phyloP scores from a whole-genome alignment of 2,888 invertebrate species.

The Drosophila diplacantha region DNA sequence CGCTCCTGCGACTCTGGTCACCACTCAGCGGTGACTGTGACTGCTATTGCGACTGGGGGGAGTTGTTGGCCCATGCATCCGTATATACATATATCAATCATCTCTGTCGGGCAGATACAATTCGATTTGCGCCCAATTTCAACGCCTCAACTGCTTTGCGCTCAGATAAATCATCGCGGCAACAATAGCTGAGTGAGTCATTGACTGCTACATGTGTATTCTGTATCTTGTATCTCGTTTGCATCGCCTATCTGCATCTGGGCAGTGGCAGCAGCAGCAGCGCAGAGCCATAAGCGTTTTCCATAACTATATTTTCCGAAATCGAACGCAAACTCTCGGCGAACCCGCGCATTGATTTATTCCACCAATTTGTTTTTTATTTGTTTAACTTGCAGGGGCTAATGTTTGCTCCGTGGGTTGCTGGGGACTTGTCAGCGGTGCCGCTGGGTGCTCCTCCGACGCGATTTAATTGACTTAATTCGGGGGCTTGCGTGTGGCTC shows the following conservation, averaged over 20 bases:
- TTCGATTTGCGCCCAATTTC: constrained; percentile 72
- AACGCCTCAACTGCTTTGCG: constrained; percentile 64
- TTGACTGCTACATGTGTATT: constrained; percentile 64
- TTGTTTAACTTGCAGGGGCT: constrained; percentile 53
- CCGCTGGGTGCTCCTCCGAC: constrained; percentile 9
- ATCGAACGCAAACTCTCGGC: constrained; percentile 44
- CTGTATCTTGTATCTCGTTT: constrained; percentile 45
- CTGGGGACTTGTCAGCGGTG: constrained; percentile 28
- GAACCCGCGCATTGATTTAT: constrained; percentile 65
- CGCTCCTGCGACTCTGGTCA: background rate
- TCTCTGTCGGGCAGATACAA: constrained; percentile 38
- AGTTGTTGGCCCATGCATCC: background rate
- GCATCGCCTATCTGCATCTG: constrained; percentile 35
- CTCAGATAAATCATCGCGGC: constrained; percentile 53
- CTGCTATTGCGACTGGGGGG: constrained; percentile 4
- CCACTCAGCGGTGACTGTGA: background rate
- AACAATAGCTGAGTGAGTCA: constrained; percentile 57
- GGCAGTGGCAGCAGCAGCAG: constrained; percentile 43
- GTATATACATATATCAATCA: constrained; percentile 23
- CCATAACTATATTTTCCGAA: constrained; percentile 60
- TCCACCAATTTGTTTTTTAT: constrained; percentile 26
- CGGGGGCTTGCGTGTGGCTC: constrained; percentile 61
- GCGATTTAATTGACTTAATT: constrained; percentile 53
- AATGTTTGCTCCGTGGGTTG: constrained; percentile 21
- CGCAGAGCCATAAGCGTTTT: constrained; percentile 49